phyloP scores from a whole-genome alignment of 1,140 invertebrate species.

The Sweltsa coloradensis region DNA sequence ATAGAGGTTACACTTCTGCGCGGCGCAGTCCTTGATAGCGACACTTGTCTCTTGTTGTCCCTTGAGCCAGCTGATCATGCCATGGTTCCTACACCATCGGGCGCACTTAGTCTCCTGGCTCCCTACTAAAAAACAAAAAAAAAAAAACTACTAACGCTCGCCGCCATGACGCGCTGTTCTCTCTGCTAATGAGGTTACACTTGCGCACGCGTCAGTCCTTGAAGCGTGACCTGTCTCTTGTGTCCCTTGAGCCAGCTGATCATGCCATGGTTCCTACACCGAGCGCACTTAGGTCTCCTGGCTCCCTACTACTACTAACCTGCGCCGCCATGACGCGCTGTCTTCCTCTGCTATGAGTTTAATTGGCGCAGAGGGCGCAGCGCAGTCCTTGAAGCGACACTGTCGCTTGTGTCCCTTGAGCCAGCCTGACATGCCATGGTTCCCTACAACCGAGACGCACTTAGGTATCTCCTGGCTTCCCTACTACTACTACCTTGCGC shows the following conservation, averaged over 20 bases:
- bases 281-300: slow-evolving; percentile 76
- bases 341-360: slow-evolving; percentile 86
- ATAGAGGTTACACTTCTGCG: slow-evolving; percentile 92
- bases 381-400: slow-evolving; percentile 73
- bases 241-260: slow-evolving; percentile 91
- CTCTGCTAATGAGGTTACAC: slow-evolving; percentile 93
- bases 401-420: slow-evolving; percentile 89
- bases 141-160: slow-evolving; percentile 6
- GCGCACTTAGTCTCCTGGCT: slow-evolving; percentile 75
- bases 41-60: slow-evolving; percentile 90
- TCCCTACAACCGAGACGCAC: too few species aligned
- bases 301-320: slow-evolving; percentile 16
- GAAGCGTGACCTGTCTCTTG: slow-evolving; percentile 79
- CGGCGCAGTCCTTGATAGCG: slow-evolving; percentile 74
- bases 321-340: slow-evolving; percentile 88
- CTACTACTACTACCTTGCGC: too few species aligned
- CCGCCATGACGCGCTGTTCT: slow-evolving; percentile 95
- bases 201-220: slow-evolving; percentile 81
- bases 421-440: slow-evolving; percentile 91
- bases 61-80: slow-evolving; percentile 84
- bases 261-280: slow-evolving; percentile 90
- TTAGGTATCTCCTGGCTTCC: too few species aligned
- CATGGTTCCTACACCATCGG: slow-evolving; percentile 89
- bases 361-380: slow-evolving; percentile 87
- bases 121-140: too few species aligned